These are phyloP conservation scores for Mastomys natalensis DNA, from an alignment of 2,113 vertebrate species.

Conservation along the genomic window DNA sequence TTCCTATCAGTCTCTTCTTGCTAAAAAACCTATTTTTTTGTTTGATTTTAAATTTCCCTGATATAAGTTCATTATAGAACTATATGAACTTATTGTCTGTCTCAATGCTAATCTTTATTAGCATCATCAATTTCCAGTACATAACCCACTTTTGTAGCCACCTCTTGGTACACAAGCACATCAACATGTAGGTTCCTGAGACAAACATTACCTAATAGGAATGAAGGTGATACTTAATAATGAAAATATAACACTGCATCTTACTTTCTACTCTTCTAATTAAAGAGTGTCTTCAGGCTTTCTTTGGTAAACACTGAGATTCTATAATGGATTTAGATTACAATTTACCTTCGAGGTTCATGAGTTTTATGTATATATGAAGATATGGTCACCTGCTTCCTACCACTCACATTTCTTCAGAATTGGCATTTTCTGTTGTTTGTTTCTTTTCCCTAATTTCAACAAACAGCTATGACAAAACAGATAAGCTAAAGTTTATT, in stretches of 20 bases:
- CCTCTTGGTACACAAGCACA: accelerated
- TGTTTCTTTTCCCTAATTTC: not conserved
- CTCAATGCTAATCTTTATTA: not conserved
- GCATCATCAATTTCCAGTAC: not conserved
- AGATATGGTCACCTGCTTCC: not conserved
- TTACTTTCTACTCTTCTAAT: not conserved
- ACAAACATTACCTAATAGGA: not conserved
- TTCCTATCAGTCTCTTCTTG: not conserved
- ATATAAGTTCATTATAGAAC: not conserved
- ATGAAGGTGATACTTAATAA: too few species aligned
- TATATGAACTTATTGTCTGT: not conserved
- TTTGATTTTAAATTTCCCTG: not conserved
- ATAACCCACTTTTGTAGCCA: not conserved
- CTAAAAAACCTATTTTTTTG: not conserved
- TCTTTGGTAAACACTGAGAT: not conserved
- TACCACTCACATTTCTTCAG: not conserved
- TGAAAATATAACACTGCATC: accelerated
- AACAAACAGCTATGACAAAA: not conserved
- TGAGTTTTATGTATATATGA: not conserved
- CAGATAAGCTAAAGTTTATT: not conserved
- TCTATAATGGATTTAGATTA: not conserved
- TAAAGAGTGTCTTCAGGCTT: not conserved
- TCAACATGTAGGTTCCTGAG: accelerated
- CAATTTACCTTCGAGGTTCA: not conserved
- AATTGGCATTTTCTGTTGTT: not conserved